Base-by-base conservation (phyloP, 2,888 invertebrate genomes). In the Autographa gamma region DNA sequence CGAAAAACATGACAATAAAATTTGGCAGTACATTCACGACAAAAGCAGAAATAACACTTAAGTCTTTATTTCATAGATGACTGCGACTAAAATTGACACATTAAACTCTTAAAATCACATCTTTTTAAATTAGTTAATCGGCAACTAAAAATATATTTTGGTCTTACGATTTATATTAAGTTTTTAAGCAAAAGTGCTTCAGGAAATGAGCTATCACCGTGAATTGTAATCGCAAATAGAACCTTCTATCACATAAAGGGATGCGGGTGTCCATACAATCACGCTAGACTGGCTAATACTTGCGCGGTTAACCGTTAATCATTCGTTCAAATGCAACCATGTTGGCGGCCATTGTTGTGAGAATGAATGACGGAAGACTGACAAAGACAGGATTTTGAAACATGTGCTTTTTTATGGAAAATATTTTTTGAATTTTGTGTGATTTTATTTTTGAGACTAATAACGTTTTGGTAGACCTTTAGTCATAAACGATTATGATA, bases 241-340 rank as follows among this genome's bases (percentile, higher is more conserved):
- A 48, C n/a, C n/a, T 32, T 32, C 41, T 31, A 9, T 16, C 5
- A 11, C 61, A 31, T 48, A 61, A 43, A 61, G 61, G 41, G 60
- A 41, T 60, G 38, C 41, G 60, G 41, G 14, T n/a, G 14, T 43
- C 25, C 41, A 25, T 61, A 25, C 48, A 48, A 62, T n/a, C 16
- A 31, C 32, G n/a, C n/a, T 32, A 62, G 6, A 62, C 48, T 48
- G 11, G 48, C 48, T 48, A 31, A 48, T 31, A 48, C 11, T 18
- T 11, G 11, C 62, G 62, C 62, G 62, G 62, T 62, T 62, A 62
- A 32, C n/a, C 48, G n/a, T 62, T 52, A 62, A 62, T 62, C 48
- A 62, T 52, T 32, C 41, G 62, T 31, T 62, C 31, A 61, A 61
- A 61, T 19, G 61, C 61, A 61, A 43, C 31, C 62, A n/a, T 48